These are phyloP conservation scores for Lepidocolaptes lacrymiger DNA, from an alignment of 2,797 vertebrate genomes.

Conservation along the genomic window DNA sequence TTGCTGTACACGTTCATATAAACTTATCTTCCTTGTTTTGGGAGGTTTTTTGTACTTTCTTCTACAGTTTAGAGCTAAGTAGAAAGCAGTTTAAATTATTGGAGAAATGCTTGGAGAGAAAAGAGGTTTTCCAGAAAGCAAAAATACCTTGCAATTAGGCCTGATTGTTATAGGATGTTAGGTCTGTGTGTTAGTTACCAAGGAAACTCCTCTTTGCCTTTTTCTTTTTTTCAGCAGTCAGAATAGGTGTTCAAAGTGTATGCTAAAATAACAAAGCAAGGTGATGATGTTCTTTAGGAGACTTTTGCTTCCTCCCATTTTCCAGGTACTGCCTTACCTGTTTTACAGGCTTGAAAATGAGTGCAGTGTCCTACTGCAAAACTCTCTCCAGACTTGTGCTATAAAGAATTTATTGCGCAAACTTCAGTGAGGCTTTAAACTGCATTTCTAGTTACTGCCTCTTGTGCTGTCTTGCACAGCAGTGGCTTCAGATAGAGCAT, in stretches of 20 bases:
- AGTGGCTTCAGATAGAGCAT: not conserved
- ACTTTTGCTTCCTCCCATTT: not conserved
- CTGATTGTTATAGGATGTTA: constrained; percentile 3
- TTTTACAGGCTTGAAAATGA: constrained; percentile 22
- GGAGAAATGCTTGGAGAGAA: not conserved
- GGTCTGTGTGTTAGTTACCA: constrained; percentile 23
- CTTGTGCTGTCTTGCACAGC: not conserved
- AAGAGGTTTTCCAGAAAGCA: constrained; percentile 28
- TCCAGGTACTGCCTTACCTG: constrained; percentile 23
- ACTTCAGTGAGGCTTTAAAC: not conserved
- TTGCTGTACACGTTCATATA: not conserved
- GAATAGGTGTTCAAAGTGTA: not conserved
- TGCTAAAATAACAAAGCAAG: constrained; percentile 27
- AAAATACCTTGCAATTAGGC: constrained; percentile 6
- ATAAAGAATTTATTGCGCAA: not conserved
- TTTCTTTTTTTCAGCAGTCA: not conserved
- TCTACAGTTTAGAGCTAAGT: not conserved
- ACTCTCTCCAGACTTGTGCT: not conserved
- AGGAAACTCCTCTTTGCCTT: not conserved
- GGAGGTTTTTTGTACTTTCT: not conserved
- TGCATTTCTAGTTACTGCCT: not conserved
- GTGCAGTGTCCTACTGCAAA: constrained; percentile 6
- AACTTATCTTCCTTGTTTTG: not conserved
- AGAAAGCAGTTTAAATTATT: not conserved
- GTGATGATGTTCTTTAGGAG: constrained; percentile 8